Evolutionary conservation across 2,888 invertebrate genomes (phyloP), one percentile per base, ranked within the genome.

Genomic region (Macrosiphum euphorbiae): DNA sequence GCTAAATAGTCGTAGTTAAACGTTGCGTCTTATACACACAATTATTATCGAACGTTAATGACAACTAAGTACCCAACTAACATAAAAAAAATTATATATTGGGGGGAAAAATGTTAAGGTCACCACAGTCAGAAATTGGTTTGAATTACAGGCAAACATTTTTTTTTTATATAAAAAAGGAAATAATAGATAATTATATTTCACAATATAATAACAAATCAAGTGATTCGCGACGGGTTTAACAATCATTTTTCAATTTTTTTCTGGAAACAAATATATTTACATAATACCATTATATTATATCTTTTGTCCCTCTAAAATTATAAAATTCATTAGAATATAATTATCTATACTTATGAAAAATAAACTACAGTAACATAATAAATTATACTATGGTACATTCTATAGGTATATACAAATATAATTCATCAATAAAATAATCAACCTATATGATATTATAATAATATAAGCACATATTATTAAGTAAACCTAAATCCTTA

Each of bases 31-130:
- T 85, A 44, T 26, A 87, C 87, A 87, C 61, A 92, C 26, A 58
- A 55, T 26, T 16, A 92, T 86, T 50, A 92, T 61, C 26, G 61
- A 35, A 92, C 86, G 61, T 61, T 86, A 92, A 92, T 87, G 61
- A 92, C 86, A 61, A 90, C 78, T 78, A 78, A 78, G 78, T 35
- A 78, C 78, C 35, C 8, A 50, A 67, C 58, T 16, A 35, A 35
- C 35, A 87, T 61, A 16, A 86, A 86, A 91, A 91, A 61, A 86
- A 61, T 2, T 35, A 78, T 24, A 86, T 78, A 52, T 52, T n/a
- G 28, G 24, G 5, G 11, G 50, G 85, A 47, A 50, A 92, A 92
- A 92, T 35, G 86, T 35, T 92, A 61, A 92, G 61, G 87, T 92
- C 35, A 41, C 61, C 58, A 47, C 55, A 52, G 47, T 44, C n/a